Evolutionary conservation across 92 coral and sea anemone species (phyloP), one percentile per base, ranked within the genome.

Genomic region (Pocillopora grandis): DNA sequence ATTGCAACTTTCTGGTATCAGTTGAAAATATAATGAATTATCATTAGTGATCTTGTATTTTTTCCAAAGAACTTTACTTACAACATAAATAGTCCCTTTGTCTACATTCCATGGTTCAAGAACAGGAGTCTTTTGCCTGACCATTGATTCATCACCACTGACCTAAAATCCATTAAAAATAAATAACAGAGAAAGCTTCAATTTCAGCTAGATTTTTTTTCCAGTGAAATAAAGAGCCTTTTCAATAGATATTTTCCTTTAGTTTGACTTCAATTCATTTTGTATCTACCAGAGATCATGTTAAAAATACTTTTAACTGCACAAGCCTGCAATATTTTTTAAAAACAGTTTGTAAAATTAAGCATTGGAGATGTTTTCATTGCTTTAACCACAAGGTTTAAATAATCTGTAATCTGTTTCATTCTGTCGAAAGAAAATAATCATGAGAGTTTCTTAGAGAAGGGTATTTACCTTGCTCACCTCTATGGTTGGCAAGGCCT

Each of bases 51-150:
- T 42, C 49, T 42, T 42, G 49, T 42, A 42, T 42, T 27, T 73
- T 70, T 70, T n/a, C 18, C 18, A 1, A 33, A 52, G 36, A 20
- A 10, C n/a, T 13, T 9, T 33, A 80, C 90, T 87, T 92, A 96
- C 98, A 48, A 94, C 92, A 87, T 96, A 96, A 31, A 96, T 80
- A 37, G 98, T 96, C 64, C 92, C 95, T 56, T 96, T 91, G 82
- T 96, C 98, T 42, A 94, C 98, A 94, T 96, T 96, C 77, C 80
- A 92, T 77, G 98, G 94, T 66, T 96, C 91, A 10, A 98, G 93
- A 66, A 96, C 12, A n/a, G 98, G 93, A 42, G 94, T 73, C 18
- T 84, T 76, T 64, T 96, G 90, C 63, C 90, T 92, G 5, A 96
- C 98, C 93, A 85, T 80, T 57, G 88, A 90, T 55, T 94, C 93